Percentiles rank a stretch among this genome's conserved stretches.
Evolutionary conservation across 2,888 invertebrate genomes (phyloP).

Genomic region (Cyclophora albipunctata): DNA sequence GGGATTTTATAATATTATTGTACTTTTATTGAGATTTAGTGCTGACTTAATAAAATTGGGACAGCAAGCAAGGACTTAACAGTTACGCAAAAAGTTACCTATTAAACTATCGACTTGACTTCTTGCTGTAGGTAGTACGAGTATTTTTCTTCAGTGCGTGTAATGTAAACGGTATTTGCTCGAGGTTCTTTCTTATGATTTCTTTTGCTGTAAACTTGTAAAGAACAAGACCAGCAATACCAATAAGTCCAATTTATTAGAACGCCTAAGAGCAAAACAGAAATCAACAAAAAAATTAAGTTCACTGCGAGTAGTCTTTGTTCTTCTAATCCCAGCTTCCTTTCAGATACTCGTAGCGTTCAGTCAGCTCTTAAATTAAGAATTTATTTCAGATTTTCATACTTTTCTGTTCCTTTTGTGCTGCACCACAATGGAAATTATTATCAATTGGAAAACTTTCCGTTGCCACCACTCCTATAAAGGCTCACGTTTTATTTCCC

Average conservation of each 20-base stretch:
- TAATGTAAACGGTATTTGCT: no score
- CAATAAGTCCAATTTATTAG: constrained; percentile 33
- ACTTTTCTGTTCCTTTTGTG: constrained; percentile 66
- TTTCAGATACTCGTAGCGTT: constrained; percentile 66
- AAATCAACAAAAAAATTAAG: constrained; percentile 56
- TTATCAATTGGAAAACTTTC: constrained; percentile 71
- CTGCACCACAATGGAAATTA: constrained; percentile 70
- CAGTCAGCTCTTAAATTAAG: constrained; percentile 70
- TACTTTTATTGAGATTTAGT: no score
- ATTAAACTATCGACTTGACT: no score
- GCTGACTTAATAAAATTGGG: no score
- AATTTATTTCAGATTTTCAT: constrained; percentile 71
- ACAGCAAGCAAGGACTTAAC: no score
- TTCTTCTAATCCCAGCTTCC: constrained; percentile 66
- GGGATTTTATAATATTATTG: neutral
- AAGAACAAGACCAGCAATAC: constrained; percentile 21
- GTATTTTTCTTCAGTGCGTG: no score
- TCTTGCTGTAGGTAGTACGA: no score
- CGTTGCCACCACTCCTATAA: constrained; percentile 55
- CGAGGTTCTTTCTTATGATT: neutral
- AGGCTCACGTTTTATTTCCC: constrained; percentile 59
- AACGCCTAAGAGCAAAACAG: constrained; percentile 49
- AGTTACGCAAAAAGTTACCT: no score
- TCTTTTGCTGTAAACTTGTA: constrained; percentile 23
- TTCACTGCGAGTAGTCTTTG: constrained; percentile 49